Conservation (phyloP, 1,140 invertebrate genomes). For the Theocolax elegans region DNA sequence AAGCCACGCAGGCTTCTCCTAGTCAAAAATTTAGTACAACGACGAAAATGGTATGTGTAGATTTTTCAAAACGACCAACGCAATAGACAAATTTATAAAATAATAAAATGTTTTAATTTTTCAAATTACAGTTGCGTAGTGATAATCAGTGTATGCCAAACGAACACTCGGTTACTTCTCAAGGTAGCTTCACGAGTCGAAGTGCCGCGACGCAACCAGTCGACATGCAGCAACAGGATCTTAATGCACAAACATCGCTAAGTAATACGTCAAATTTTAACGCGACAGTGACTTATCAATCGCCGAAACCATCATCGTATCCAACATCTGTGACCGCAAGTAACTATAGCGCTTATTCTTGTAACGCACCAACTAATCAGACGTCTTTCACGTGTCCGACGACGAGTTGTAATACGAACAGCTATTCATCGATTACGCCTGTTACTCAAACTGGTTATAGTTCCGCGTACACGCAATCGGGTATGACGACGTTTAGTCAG, state of each 20-base stretch:
- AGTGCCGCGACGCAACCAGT: slow-evolving; percentile 50
- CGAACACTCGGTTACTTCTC: slow-evolving; percentile 58
- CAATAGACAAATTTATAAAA: no score
- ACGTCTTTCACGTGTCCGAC: slow-evolving; percentile 55
- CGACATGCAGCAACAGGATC: slow-evolving; percentile 59
- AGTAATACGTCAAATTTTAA: slow-evolving; percentile 56
- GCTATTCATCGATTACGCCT: slow-evolving; percentile 57
- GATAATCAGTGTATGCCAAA: slow-evolving; percentile 55
- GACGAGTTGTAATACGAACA: slow-evolving; percentile 59
- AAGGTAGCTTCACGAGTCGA: slow-evolving; percentile 54
- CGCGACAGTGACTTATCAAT: slow-evolving; percentile 54
- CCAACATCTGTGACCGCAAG: slow-evolving; percentile 56
- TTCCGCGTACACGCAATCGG: slow-evolving; percentile 62
- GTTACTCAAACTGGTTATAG: slow-evolving; percentile 60
- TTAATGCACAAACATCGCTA: slow-evolving; percentile 58
- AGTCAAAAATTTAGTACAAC: slow-evolving; percentile 53
- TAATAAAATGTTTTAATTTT: slow-evolving; percentile 2
- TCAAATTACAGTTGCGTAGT: slow-evolving; percentile 53
- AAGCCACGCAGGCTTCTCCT: slow-evolving; percentile 56
- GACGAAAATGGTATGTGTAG: slow-evolving; percentile 57
- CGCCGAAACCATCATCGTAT: slow-evolving; percentile 61
- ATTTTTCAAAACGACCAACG: not conserved
- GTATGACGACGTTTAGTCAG: slow-evolving; percentile 61
- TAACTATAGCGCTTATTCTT: slow-evolving; percentile 61
- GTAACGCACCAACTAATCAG: slow-evolving; percentile 55